phyloP scores from a whole-genome alignment of 1,140 invertebrate genomes.

The Bombus waltoni region DNA sequence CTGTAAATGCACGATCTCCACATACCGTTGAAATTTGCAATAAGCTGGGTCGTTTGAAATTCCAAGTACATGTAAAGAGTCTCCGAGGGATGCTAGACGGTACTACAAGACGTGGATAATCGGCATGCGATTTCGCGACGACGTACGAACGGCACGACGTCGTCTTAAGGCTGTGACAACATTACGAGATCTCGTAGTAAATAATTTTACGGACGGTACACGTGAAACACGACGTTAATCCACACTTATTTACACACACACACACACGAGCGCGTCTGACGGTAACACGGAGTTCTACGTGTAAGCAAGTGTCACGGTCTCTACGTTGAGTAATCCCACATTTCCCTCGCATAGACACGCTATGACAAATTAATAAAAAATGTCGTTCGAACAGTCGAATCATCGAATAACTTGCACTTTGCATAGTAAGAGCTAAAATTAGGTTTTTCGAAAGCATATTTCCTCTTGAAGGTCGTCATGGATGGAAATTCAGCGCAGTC shows the following conservation, averaged over 20 bases:
- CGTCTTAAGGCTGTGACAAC: background rate
- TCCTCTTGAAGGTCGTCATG: no score
- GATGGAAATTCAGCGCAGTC: no score
- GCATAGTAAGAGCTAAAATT: background rate
- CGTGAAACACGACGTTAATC: conserved; percentile 28
- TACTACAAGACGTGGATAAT: background rate
- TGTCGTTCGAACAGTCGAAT: background rate
- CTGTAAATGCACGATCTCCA: background rate
- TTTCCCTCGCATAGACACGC: background rate
- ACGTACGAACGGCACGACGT: background rate
- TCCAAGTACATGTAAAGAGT: background rate
- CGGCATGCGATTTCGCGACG: background rate
- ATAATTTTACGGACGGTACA: conserved; percentile 21
- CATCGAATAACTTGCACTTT: background rate
- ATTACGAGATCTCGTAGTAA: background rate
- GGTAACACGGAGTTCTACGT: background rate
- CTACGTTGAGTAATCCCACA: conserved; percentile 11
- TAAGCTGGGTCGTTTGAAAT: background rate
- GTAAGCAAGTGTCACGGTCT: conserved; percentile 29
- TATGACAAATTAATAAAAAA: background rate
- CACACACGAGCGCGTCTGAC: background rate
- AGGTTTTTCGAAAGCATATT: background rate
- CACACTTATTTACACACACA: background rate
- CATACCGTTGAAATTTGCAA: background rate
- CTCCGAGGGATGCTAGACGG: no score